Percentiles rank a stretch among this genome's conserved stretches.
These are phyloP conservation scores for Digitonthophagus gazella DNA, from an alignment of 2,888 invertebrate genomes.

Conservation along the genomic window DNA sequence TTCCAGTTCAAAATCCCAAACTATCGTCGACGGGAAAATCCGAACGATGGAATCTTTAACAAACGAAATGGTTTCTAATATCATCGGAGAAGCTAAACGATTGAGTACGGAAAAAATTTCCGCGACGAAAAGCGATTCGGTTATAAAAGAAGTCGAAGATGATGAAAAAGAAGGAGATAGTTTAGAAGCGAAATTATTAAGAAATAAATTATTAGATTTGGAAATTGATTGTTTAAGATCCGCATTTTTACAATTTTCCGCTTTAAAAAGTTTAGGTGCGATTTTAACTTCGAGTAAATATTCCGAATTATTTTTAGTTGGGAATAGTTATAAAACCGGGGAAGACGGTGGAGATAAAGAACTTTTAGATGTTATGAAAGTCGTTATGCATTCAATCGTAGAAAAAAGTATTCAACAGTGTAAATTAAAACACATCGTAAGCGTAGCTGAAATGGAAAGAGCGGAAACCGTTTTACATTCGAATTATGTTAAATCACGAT, in stretches of 20 bases:
- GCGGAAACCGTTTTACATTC: constrained; percentile 52
- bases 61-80: constrained; percentile 54
- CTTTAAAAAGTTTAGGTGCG: constrained; percentile 56
- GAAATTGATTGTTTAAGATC: constrained; percentile 54
- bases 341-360: constrained; percentile 32
- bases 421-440: constrained; percentile 51
- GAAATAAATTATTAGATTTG: constrained; percentile 49
- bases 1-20: constrained; percentile 43
- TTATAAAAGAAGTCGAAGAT: constrained; percentile 32
- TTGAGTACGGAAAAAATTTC: constrained; percentile 46
- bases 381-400: constrained; percentile 49
- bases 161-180: constrained; percentile 30
- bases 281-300: constrained; percentile 56
- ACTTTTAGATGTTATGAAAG: constrained; percentile 43
- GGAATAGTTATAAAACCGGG: constrained; percentile 41
- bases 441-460: constrained; percentile 53
- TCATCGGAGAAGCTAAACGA: constrained; percentile 55
- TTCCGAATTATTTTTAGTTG: constrained; percentile 57
- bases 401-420: constrained; percentile 53
- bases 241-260: constrained; percentile 56
- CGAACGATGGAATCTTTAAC: constrained; percentile 53
- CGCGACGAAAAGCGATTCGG: constrained; percentile 29
- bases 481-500: constrained; percentile 45
- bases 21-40: constrained; percentile 33
- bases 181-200: constrained; percentile 40